Evolutionary conservation across 2,113 vertebrate genomes (phyloP), one percentile per base, ranked within the genome.

Genomic region (Myotis lucifugus): DNA sequence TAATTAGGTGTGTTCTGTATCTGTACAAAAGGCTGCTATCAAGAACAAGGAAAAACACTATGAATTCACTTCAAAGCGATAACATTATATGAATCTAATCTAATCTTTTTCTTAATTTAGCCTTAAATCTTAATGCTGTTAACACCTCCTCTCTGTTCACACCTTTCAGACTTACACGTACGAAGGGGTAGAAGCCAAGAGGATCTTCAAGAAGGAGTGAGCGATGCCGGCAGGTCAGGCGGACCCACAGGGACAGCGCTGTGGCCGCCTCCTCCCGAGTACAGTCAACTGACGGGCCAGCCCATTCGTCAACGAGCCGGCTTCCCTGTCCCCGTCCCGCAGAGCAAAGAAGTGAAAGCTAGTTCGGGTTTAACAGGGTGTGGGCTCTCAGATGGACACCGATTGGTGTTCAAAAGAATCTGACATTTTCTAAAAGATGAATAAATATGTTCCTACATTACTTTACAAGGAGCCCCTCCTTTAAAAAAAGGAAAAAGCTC

Each of bases 121-220:
- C 32, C 27, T 61, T 9, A 7, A 93, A 81, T 92, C 1, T 95
- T 92, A 72, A 25, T 12, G 18, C 59, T 61, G 23, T 27, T 27
- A 61, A 61, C 59, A 61, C 59, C 59, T 81, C 96, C 88, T 46
- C 56, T 74, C 94, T 90, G 59, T 81, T 59, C 17, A 93, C 93
- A 91, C 66, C 81, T 97, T 98, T 96, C 98, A 99, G 99, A 99
- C 88, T 89, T 99, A 99, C 1, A 1, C 6, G n/a, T 99, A 99
- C 0, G 99, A 99, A 73, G 99, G 99, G 70, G 98, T 99, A n/a
- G 98, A 99, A 32, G 98, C 99, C 74, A 99, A 99, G 97, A 99
- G 99, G 96, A 96, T 99, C 98, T 99, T 99, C 98, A 99, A 99
- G 95, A 99, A 94, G 95, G 85, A 7, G 52, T 99, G 97, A 98